Evolutionary conservation across 2,797 vertebrate species (phyloP).

Genomic region (Poeciliopsis presidionis): DNA sequence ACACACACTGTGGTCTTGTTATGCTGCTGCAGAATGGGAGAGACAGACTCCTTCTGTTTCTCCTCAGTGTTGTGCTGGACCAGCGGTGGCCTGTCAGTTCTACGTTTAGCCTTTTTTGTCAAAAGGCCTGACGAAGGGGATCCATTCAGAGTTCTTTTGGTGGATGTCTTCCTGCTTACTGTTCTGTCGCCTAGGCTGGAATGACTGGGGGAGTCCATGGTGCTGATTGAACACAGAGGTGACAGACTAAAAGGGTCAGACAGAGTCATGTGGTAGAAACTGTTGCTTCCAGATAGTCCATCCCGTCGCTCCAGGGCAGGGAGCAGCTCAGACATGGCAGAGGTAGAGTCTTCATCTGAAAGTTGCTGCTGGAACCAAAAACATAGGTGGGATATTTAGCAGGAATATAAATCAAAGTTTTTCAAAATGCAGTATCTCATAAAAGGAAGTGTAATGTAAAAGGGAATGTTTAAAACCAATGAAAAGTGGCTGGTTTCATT

Average conservation of each 20-base stretch:
- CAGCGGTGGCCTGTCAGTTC: slow-evolving; percentile 75
- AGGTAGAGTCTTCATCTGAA: slow-evolving; percentile 56
- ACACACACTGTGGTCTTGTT: slow-evolving; percentile 90
- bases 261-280: slow-evolving; percentile 51
- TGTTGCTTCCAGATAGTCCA: slow-evolving; percentile 62
- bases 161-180: slow-evolving; percentile 75
- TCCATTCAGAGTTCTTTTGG: slow-evolving; percentile 86
- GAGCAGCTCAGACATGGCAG: slow-evolving; percentile 64
- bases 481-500: neutral
- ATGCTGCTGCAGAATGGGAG: slow-evolving; percentile 86
- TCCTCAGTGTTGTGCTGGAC: slow-evolving; percentile 82
- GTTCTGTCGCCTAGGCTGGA: slow-evolving; percentile 31
- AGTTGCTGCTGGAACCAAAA: slow-evolving; percentile 41
- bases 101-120: slow-evolving; percentile 74
- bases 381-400: neutral
- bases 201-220: slow-evolving; percentile 28
- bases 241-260: slow-evolving; percentile 48
- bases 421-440: neutral
- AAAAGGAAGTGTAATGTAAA: neutral
- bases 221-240: slow-evolving; percentile 38
- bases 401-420: neutral
- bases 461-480: neutral
- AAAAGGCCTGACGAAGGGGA: slow-evolving; percentile 63
- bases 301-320: slow-evolving; percentile 67
- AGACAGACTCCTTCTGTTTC: slow-evolving; percentile 86